Evolutionary conservation across 2,797 vertebrate species (phyloP).

Genomic region (Coccyzus lansbergi): DNA sequence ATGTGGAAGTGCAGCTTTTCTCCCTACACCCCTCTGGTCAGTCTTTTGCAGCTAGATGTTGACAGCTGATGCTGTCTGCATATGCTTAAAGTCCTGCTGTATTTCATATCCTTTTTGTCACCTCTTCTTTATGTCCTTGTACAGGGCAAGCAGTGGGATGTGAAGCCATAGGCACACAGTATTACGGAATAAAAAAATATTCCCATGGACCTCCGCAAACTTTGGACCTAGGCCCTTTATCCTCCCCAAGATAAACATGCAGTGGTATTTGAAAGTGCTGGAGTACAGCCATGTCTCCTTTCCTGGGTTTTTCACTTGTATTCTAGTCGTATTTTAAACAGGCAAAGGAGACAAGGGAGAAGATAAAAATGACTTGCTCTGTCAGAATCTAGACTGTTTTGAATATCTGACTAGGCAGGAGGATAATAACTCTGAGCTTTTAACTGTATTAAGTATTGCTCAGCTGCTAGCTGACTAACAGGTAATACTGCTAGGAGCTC

Average conservation of each 20-base stretch:
- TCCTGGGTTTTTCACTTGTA: neutral
- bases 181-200: neutral
- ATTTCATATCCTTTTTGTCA: neutral
- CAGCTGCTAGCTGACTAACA: neutral
- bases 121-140: neutral
- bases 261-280: neutral
- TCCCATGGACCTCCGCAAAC: neutral
- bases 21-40: neutral
- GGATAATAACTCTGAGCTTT: neutral
- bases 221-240: neutral
- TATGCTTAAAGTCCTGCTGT: neutral
- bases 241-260: neutral
- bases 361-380: neutral
- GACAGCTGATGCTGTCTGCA: neutral
- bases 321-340: neutral
- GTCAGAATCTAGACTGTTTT: neutral
- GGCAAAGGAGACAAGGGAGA: neutral
- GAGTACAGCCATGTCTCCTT: neutral
- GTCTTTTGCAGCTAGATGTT: conserved; percentile 16
- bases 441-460: neutral
- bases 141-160: accelerated
- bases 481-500: neutral
- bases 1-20: conserved; percentile 6
- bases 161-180: neutral
- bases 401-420: neutral